Evolutionary conservation across 2,888 invertebrate species (phyloP), one percentile per base, ranked within the genome.

Genomic region (Tipula confusa): DNA sequence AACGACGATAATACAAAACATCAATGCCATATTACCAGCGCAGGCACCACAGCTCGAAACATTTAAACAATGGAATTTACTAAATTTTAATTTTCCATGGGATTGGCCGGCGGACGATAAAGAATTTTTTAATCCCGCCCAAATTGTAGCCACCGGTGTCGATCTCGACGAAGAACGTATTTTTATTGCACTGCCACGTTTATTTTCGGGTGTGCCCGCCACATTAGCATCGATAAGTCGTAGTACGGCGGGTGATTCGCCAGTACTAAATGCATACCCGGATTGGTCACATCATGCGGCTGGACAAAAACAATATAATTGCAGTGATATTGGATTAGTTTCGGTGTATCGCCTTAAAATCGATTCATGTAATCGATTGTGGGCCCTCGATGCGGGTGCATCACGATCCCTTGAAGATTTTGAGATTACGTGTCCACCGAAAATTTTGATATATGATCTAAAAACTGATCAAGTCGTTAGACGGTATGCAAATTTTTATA

Each of bases 311-410:
- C 92, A 92, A 86, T 92, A 93, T 87, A 95, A 94, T 89, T 96
- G 96, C 88, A 93, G 94, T 18, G 94, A 94, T 1, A 89, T 96
- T 64, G 93, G 94, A 0, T 88, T 96, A 31, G 92, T 95, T 83
- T 96, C 96, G 0, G 95, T 95, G 79, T 96, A 96, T 90, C 91
- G 96, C 29, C 89, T 94, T 82, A 92, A 94, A 18, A 90, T 93
- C 36, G 96, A 96, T 88, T 92, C 93, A n/a, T 96, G 96, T 89
- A 94, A 95, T 88, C 91, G 96, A 18, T 90, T 96, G 2, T 96
- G 96, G 96, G 93, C 94, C 0, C 89, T 96, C 84, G 96, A 96
- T 89, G 93, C 95, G 1, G 96, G 86, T 86, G 90, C 87, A 89
- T 92, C 86, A 0, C 87, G 90, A 1, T 93, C 93, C 0, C 87